phyloP scores from a whole-genome alignment of 2,113 vertebrate species.

The Dasyornis broadbenti region DNA sequence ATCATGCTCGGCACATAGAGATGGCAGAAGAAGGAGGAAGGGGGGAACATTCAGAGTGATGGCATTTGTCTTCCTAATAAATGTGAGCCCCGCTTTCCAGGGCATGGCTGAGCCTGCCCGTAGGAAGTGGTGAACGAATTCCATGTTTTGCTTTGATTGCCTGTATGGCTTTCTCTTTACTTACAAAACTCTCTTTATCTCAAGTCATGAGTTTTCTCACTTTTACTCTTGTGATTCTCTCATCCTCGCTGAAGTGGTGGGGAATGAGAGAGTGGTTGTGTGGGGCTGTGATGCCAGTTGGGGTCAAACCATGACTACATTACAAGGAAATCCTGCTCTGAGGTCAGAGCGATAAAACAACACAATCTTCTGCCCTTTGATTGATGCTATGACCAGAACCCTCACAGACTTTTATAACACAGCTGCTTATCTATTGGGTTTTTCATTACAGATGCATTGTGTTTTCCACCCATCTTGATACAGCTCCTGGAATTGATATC shows the following conservation, averaged over 20 bases:
- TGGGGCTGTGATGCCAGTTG: neutral
- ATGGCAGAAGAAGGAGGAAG: too few relatives aligned
- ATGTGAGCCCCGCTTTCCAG: rapidly evolving
- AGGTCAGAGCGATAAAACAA: neutral
- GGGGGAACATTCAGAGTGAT: rapidly evolving
- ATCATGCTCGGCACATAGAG: neutral
- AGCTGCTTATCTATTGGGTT: slow-evolving; percentile 8
- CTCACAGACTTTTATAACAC: neutral
- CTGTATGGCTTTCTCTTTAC: neutral
- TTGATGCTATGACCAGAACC: neutral
- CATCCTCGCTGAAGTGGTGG: too few relatives aligned
- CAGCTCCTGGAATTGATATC: neutral
- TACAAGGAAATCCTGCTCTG: neutral
- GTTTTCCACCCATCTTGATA: slow-evolving; percentile 32
- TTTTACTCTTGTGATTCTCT: neutral
- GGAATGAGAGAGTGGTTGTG: neutral
- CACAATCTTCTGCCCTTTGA: neutral
- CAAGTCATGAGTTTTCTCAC: neutral
- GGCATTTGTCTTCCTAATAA: rapidly evolving
- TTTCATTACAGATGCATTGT: slow-evolving; percentile 17
- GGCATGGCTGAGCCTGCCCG: neutral
- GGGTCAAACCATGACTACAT: neutral
- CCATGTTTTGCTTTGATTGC: neutral
- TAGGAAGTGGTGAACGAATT: neutral
- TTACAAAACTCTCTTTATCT: neutral